Conservation (phyloP, 2,888 invertebrate species). For the Himalopsyche anomala region DNA sequence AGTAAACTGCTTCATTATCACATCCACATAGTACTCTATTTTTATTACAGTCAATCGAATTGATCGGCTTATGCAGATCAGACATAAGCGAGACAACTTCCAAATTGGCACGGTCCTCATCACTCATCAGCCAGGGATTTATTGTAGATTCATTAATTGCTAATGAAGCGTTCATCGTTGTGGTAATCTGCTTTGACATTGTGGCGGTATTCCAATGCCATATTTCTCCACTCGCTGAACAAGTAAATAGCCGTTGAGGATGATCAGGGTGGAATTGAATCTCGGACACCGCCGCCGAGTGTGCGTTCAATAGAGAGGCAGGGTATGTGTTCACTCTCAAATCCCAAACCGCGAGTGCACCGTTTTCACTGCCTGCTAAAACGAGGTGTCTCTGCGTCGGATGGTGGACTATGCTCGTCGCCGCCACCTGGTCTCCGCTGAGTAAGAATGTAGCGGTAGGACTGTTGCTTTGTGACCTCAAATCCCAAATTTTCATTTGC, state of each 20-base stretch:
- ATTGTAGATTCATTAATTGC: conserved; percentile 67
- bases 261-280: conserved; percentile 91
- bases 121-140: conserved; percentile 82
- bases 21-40: conserved; percentile 88
- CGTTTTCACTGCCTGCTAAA: conserved; percentile 91
- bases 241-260: conserved; percentile 89
- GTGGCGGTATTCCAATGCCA: conserved; percentile 92
- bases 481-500: conserved; percentile 93
- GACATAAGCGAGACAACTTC: conserved; percentile 86
- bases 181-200: conserved; percentile 71
- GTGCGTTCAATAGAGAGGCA: conserved; percentile 87
- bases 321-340: conserved; percentile 89
- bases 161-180: conserved; percentile 68
- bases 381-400: conserved; percentile 92
- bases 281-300: conserved; percentile 86
- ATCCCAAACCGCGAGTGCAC: conserved; percentile 93
- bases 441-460: conserved; percentile 84
- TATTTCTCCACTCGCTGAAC: conserved; percentile 88
- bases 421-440: conserved; percentile 84
- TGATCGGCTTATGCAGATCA: conserved; percentile 86
- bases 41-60: conserved; percentile 87
- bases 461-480: conserved; percentile 80
- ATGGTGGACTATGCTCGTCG: conserved; percentile 87
- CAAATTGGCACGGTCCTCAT: conserved; percentile 82
- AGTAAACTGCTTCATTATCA: conserved; percentile 92